Percentiles rank a stretch among this genome's conserved stretches.
Conservation (phyloP, 2,113 vertebrate species). For the Rostratula benghalensis region DNA sequence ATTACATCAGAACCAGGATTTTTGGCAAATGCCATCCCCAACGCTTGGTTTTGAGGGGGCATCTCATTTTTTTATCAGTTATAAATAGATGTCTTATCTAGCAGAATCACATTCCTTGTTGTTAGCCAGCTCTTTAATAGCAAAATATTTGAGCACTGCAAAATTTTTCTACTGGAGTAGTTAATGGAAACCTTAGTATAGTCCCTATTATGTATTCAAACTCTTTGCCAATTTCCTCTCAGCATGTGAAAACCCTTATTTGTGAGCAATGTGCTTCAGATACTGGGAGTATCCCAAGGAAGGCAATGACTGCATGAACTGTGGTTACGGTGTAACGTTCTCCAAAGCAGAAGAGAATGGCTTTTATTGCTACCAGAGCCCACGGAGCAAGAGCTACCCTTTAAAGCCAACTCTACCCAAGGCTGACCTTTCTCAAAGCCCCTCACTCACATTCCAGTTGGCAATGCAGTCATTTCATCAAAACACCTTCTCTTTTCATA, state of each 20-base stretch:
- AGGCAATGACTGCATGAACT: not conserved
- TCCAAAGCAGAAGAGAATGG: not conserved
- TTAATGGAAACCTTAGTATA: conserved; percentile 45
- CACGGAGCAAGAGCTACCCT: not conserved
- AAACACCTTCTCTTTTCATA: not conserved
- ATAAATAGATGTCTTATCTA: not conserved
- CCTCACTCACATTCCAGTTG: not conserved
- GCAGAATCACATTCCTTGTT: conserved; percentile 18
- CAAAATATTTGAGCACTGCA: conserved; percentile 42
- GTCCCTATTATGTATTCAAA: conserved; percentile 48
- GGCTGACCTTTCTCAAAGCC: not conserved
- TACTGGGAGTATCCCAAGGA: not conserved
- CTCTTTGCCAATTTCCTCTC: conserved; percentile 42
- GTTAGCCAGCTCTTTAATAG: conserved; percentile 9
- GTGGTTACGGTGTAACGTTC: not conserved
- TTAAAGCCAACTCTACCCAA: not conserved
- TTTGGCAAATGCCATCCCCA: not conserved
- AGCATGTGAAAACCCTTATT: conserved; percentile 34
- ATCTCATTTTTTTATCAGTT: not conserved
- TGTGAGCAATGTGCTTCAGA: not conserved
- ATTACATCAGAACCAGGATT: not conserved
- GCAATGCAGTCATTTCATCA: not conserved
- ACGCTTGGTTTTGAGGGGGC: not conserved
- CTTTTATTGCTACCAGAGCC: not conserved
- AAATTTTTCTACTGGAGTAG: conserved; percentile 25